Evolutionary conservation across 2,888 invertebrate species (phyloP).

Genomic region (Taphrorychus bicolor): DNA sequence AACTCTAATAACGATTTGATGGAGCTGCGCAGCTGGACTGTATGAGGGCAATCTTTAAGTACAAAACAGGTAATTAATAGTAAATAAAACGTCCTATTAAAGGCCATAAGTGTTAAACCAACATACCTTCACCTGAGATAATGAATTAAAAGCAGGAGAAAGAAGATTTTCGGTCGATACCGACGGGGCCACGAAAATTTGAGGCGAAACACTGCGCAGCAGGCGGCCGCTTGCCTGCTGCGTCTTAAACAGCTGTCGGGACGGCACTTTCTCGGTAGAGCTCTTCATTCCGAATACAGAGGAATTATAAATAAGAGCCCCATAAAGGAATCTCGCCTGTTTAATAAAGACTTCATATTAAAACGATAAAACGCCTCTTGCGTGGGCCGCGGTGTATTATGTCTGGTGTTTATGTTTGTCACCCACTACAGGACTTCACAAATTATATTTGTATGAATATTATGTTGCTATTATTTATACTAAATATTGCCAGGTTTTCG

Average conservation of each 20-base stretch:
- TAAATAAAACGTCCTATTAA: conserved; percentile 11
- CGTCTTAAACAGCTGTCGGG: conserved; percentile 57
- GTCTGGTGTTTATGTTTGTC: conserved; percentile 23
- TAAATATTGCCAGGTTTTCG: conserved; percentile 1
- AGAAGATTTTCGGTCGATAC: neutral
- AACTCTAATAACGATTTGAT: too few relatives aligned
- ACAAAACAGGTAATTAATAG: conserved; percentile 13
- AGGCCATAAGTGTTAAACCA: conserved; percentile 17
- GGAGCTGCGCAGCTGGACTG: too few relatives aligned
- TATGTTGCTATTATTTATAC: conserved; percentile 7
- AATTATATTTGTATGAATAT: conserved; percentile 10
- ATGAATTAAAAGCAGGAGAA: conserved; percentile 15
- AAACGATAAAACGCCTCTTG: conserved; percentile 33
- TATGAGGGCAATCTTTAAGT: too few relatives aligned
- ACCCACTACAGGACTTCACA: conserved; percentile 21
- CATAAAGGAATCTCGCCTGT: conserved; percentile 47
- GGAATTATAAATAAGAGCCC: conserved; percentile 56
- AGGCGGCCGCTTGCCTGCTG: conserved; percentile 35
- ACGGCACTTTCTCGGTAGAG: conserved; percentile 56
- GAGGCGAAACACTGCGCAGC: conserved; percentile 53
- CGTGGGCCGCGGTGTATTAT: conserved; percentile 20
- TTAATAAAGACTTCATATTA: conserved; percentile 39
- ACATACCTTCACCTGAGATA: conserved; percentile 14
- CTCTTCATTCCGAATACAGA: conserved; percentile 58
- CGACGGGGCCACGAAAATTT: conserved; percentile 44